These are phyloP conservation scores for Sialis fuliginosa DNA, from an alignment of 2,888 invertebrate species.

Conservation along the genomic window DNA sequence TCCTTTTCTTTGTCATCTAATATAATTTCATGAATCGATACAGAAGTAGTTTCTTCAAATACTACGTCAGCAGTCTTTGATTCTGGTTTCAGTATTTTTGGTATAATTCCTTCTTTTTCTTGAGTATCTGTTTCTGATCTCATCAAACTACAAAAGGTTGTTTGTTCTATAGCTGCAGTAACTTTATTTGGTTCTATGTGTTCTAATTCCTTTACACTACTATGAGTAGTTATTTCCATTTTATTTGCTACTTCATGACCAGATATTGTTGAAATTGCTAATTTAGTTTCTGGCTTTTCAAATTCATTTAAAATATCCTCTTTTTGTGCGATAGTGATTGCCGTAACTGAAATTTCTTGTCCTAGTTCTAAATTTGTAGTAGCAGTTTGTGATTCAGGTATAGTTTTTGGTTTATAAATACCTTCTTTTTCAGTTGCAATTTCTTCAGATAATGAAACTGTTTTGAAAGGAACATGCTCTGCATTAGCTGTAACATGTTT, in stretches of 20 bases:
- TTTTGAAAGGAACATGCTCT: slow-evolving; percentile 32
- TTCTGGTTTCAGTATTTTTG: slow-evolving; percentile 26
- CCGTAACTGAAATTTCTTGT: slow-evolving; percentile 36
- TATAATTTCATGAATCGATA: slow-evolving; percentile 24
- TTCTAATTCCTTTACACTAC: slow-evolving; percentile 30
- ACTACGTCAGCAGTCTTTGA: slow-evolving; percentile 25
- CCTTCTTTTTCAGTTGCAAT: slow-evolving; percentile 39
- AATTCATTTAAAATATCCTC: slow-evolving; percentile 30
- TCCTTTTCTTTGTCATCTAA: slow-evolving; percentile 29
- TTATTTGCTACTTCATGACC: slow-evolving; percentile 32
- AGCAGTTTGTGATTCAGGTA: slow-evolving; percentile 29
- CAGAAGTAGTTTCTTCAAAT: slow-evolving; percentile 25
- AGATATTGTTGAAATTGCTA: slow-evolving; percentile 25
- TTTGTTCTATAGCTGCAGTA: slow-evolving; percentile 32
- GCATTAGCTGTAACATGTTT: slow-evolving; percentile 24
- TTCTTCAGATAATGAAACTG: slow-evolving; percentile 36
- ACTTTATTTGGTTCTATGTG: slow-evolving; percentile 23
- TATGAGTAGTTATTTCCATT: slow-evolving; percentile 34
- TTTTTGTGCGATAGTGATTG: slow-evolving; percentile 33
- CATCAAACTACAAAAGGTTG: slow-evolving; percentile 33
- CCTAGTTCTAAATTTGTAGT: slow-evolving; percentile 31
- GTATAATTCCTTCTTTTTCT: slow-evolving; percentile 36
- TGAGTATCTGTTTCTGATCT: slow-evolving; percentile 32
- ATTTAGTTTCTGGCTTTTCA: slow-evolving; percentile 20
- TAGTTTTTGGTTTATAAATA: slow-evolving; percentile 19